Evolutionary conservation across 1,140 invertebrate genomes (phyloP).

Genomic region (Akabosia matsudoensis): DNA sequence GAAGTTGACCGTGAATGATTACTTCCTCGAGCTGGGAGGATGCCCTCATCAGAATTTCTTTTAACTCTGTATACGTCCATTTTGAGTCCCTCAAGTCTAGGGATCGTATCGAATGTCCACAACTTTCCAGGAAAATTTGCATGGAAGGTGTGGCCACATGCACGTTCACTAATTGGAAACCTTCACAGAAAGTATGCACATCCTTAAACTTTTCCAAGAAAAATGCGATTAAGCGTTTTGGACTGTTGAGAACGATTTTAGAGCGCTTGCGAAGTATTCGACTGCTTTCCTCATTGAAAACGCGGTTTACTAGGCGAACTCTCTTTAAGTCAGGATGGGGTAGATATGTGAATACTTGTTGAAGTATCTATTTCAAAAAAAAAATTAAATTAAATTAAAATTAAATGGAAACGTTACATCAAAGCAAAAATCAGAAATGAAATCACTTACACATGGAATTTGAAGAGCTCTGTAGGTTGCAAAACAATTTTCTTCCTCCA

Average conservation of each 20-base stretch:
- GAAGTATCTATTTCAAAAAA: slow-evolving; percentile 21
- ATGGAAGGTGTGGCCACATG: slow-evolving; percentile 29
- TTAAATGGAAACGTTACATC: not conserved
- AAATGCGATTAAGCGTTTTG: slow-evolving; percentile 25
- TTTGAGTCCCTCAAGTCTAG: slow-evolving; percentile 16
- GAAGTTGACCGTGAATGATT: slow-evolving; percentile 8
- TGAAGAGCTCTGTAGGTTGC: not conserved
- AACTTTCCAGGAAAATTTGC: slow-evolving; percentile 22
- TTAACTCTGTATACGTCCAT: slow-evolving; percentile 11
- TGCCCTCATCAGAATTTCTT: not conserved
- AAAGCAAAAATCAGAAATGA: not conserved
- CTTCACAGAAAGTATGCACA: slow-evolving; percentile 17
- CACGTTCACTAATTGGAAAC: slow-evolving; percentile 31
- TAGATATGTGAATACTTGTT: slow-evolving; percentile 23
- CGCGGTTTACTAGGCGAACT: slow-evolving; percentile 21
- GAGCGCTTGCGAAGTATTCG: slow-evolving; percentile 12
- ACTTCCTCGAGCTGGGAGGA: not conserved
- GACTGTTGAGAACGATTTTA: slow-evolving; percentile 27
- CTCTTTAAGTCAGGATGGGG: slow-evolving; percentile 25
- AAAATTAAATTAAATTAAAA: not conserved
- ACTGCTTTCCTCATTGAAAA: slow-evolving; percentile 26
- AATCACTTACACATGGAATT: slow-evolving; percentile 8
- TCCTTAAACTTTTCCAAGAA: slow-evolving; percentile 25
- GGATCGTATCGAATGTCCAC: not conserved
- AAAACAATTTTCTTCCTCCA: not conserved